Percentiles rank a stretch among this genome's conserved stretches.
Evolutionary conservation across 2,888 invertebrate genomes (phyloP).

Genomic region (Eupithecia exiguata): DNA sequence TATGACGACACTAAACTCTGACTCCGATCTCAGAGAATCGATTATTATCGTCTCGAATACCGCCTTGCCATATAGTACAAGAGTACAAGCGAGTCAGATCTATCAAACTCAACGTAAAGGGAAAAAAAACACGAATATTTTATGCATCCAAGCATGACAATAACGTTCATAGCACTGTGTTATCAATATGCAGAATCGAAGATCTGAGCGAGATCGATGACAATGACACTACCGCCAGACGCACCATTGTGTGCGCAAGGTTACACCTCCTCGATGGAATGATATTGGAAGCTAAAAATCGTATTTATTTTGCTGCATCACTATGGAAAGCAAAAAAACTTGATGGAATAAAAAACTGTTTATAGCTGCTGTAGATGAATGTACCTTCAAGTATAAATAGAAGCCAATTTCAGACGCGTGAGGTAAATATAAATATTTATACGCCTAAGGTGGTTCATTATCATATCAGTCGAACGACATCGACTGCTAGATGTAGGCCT

Average conservation of each 20-base stretch:
- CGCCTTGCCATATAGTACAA: neutral
- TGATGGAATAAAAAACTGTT: neutral
- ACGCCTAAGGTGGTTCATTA: neutral
- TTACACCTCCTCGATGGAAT: slow-evolving; percentile 39
- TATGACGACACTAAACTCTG: too few species aligned
- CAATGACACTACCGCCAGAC: slow-evolving; percentile 56
- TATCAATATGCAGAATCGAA: slow-evolving; percentile 52
- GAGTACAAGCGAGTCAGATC: neutral
- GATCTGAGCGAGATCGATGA: slow-evolving; percentile 52
- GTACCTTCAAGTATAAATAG: neutral
- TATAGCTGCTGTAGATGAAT: neutral
- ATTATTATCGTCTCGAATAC: too few species aligned
- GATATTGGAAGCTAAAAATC: neutral
- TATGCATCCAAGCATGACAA: slow-evolving; percentile 3
- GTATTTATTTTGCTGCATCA: slow-evolving; percentile 2
- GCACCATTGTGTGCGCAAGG: slow-evolving; percentile 56
- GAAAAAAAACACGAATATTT: neutral
- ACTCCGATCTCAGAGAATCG: too few species aligned
- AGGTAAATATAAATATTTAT: neutral
- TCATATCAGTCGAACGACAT: too few species aligned
- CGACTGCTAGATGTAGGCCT: too few species aligned
- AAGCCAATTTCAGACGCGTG: neutral
- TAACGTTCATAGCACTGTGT: slow-evolving; percentile 42
- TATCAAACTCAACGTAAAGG: neutral
- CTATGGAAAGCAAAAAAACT: neutral